These are phyloP conservation scores for Drosophila trichaetosa DNA, from an alignment of 2,888 invertebrate species.

Conservation along the genomic window DNA sequence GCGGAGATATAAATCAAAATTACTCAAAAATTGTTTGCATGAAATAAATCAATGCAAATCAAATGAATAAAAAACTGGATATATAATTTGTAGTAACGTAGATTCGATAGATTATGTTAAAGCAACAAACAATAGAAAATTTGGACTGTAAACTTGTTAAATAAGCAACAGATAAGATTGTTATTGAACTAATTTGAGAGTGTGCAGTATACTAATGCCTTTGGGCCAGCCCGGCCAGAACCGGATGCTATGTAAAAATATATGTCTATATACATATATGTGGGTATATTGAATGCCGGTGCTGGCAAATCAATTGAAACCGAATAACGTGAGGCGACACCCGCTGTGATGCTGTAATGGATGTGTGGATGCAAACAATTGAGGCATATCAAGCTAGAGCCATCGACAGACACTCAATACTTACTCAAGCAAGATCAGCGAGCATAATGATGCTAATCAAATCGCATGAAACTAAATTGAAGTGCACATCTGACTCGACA, in stretches of 20 bases:
- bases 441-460: constrained; percentile 52
- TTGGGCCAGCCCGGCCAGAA: constrained; percentile 3
- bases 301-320: constrained; percentile 71
- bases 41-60: constrained; percentile 5
- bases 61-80: constrained; percentile 7
- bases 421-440: constrained; percentile 25
- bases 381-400: constrained; percentile 56
- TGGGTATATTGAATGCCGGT: constrained; percentile 26
- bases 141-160: not conserved
- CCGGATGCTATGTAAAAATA: constrained; percentile 35
- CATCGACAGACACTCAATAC: constrained; percentile 12
- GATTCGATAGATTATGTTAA: not conserved
- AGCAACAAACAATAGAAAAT: not conserved
- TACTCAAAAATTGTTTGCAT: constrained; percentile 16
- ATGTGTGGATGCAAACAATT: constrained; percentile 48
- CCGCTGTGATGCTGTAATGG: constrained; percentile 6
- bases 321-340: constrained; percentile 7
- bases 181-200: not conserved
- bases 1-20: constrained; percentile 11
- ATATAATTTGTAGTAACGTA: not conserved
- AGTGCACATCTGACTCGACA: constrained; percentile 20
- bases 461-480: constrained; percentile 47
- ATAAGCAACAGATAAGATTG: not conserved
- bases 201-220: not conserved
- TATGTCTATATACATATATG: not conserved